Base-by-base conservation (phyloP, 35 echinoderm and acorn worm species). In the Holothuria glaberrima region DNA sequence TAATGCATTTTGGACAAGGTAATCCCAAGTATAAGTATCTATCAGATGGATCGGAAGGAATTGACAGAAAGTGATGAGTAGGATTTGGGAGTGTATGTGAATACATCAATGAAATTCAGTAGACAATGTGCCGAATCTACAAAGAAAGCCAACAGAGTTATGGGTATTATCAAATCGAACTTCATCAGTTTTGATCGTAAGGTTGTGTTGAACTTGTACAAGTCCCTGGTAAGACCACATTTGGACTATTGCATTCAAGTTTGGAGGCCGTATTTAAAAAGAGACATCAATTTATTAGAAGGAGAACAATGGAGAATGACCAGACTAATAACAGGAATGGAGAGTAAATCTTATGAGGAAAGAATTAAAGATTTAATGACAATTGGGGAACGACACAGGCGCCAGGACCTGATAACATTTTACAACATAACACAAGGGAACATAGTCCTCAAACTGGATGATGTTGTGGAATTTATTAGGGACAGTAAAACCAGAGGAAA, bases 11-110 rank as follows among this genome's bases (percentile, higher is more conserved):
- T 66, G 62, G 62, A 66, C 21, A 66, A 13, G 62, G 62, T 66
- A 66, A 66, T 66, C 62, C 68, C 17, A 30, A 71, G 68, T 71
- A 28, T 24, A 71, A 71, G 68, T 71, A 71, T 41, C 17, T 71
- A 71, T 41, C 17, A 71, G 21, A 71, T 71, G 68, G 68, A 31
- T 17, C 12, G 29, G 21, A 24, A 71, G 68, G n/a, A 71, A 71
- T 71, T 30, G 29, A 5, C 5, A 31, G 68, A 71, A 71, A 71
- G n/a, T 28, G 27, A 71, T 24, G 68, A 71, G 29, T 26, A 71
- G 68, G 6, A 71, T 31, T 71, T 71, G 68, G 68, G 68, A 30
- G 68, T 71, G 68, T 31, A 71, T 71, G 68, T 71, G 3, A 71
- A 71, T 31, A 28, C 25, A 71, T 30, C 68, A 28, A 71, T 30